These are phyloP conservation scores for Meganola albula DNA, from an alignment of 2,888 invertebrate genomes.

Conservation along the genomic window DNA sequence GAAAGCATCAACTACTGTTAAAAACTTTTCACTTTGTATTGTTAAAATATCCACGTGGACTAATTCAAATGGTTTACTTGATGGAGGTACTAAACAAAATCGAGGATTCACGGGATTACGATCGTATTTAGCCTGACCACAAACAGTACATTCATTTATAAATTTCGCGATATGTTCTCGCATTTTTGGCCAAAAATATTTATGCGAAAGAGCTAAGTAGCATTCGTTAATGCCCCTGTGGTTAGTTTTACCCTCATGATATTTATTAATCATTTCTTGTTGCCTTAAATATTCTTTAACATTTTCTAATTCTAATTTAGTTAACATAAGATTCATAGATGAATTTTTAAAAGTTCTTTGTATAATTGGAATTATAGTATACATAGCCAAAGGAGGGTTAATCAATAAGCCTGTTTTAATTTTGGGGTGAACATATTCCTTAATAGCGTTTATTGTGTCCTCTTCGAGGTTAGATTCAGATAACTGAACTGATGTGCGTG, in stretches of 20 bases:
- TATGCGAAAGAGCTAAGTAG: too few relatives aligned
- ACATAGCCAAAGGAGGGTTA: constrained; percentile 8
- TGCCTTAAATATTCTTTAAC: constrained; percentile 9
- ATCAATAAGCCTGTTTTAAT: background rate
- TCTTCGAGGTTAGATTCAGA: background rate
- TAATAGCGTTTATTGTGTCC: background rate
- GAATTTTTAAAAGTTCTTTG: constrained; percentile 11
- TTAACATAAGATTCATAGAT: constrained; percentile 10
- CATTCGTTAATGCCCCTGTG: too few relatives aligned
- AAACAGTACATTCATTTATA: too few relatives aligned
- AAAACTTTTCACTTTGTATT: too few relatives aligned
- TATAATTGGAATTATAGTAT: constrained; percentile 8
- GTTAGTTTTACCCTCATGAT: background rate
- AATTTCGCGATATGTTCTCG: too few relatives aligned
- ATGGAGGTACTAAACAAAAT: too few relatives aligned
- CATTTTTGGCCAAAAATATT: too few relatives aligned
- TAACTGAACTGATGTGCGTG: background rate
- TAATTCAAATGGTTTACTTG: too few relatives aligned
- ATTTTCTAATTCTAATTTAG: constrained; percentile 10
- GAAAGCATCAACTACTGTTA: too few relatives aligned
- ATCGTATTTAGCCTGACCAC: too few relatives aligned
- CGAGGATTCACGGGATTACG: too few relatives aligned
- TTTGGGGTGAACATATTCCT: background rate
- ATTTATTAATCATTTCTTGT: background rate
- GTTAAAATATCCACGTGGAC: too few relatives aligned